Conservation (phyloP, 2,888 invertebrate species). For the Eremobia ochroleuca region DNA sequence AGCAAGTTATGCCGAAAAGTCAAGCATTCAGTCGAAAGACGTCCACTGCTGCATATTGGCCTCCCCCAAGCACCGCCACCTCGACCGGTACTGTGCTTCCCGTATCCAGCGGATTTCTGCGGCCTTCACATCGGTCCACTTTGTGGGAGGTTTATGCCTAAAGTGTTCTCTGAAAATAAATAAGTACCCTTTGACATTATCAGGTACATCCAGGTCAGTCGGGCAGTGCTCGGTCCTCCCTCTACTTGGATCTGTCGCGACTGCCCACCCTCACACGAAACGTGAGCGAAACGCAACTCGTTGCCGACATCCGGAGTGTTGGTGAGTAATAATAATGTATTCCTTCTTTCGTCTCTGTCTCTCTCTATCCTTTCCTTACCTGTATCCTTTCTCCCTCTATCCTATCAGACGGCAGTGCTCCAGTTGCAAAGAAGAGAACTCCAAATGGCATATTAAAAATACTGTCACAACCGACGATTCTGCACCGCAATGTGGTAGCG, state of each 20-base stretch:
- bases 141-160: too few species aligned
- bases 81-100: too few species aligned
- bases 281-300: conserved; percentile 97
- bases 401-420: conserved; percentile 22
- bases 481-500: conserved; percentile 48
- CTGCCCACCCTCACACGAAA: conserved; percentile 94
- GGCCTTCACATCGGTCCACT: too few species aligned
- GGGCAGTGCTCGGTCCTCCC: conserved; percentile 87
- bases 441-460: conserved; percentile 51
- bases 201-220: conserved; percentile 80
- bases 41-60: too few species aligned
- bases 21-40: too few species aligned
- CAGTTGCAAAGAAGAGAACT: conserved; percentile 15
- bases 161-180: not conserved
- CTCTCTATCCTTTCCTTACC: not conserved
- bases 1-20: not conserved
- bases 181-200: too few species aligned
- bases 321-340: conserved; percentile 87
- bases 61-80: too few species aligned
- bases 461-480: conserved; percentile 31
- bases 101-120: too few species aligned
- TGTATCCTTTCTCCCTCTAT: conserved; percentile 18
- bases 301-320: conserved; percentile 94
- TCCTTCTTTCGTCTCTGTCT: conserved; percentile 7
- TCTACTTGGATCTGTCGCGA: conserved; percentile 92